phyloP scores from a whole-genome alignment of 2,888 invertebrate species.

The Coecobrya sp. region DNA sequence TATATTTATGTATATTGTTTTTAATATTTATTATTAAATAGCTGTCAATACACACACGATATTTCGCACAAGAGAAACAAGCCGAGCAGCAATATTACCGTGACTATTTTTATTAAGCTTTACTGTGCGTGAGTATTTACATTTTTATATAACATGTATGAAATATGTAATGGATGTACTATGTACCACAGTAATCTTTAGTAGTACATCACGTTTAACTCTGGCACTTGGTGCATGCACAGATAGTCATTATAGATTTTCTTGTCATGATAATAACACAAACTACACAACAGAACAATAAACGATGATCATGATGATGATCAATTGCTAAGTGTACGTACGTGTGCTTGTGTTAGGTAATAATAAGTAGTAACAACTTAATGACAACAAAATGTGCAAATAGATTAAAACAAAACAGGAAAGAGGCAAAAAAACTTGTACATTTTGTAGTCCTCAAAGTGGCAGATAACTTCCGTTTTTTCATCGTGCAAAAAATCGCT shows the following conservation, averaged over 20 bases:
- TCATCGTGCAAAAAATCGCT: not conserved
- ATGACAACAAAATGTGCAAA: not conserved
- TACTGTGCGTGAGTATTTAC: no score
- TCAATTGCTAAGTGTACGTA: constrained; percentile 10
- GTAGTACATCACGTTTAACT: constrained; percentile 7
- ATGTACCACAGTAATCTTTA: not conserved
- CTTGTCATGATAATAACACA: not conserved
- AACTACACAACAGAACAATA: not conserved
- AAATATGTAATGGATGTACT: no score
- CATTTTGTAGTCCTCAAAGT: not conserved
- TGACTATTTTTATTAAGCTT: not conserved
- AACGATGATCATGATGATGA: constrained; percentile 19
- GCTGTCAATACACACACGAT: constrained; percentile 28
- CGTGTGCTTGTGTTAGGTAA: constrained; percentile 7
- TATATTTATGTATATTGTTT: not conserved
- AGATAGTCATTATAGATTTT: not conserved
- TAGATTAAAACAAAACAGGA: constrained; percentile 39
- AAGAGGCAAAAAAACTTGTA: constrained; percentile 9
- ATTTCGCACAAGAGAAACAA: constrained; percentile 13
- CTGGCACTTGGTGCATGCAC: not conserved
- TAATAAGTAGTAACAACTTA: not conserved
- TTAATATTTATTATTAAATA: constrained; percentile 20
- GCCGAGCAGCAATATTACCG: not conserved
- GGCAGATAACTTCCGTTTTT: constrained; percentile 57
- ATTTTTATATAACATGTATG: no score